Evolutionary conservation across 1,140 invertebrate genomes (phyloP), one percentile per base, ranked within the genome.

Genomic region (Drosophila miranda): DNA sequence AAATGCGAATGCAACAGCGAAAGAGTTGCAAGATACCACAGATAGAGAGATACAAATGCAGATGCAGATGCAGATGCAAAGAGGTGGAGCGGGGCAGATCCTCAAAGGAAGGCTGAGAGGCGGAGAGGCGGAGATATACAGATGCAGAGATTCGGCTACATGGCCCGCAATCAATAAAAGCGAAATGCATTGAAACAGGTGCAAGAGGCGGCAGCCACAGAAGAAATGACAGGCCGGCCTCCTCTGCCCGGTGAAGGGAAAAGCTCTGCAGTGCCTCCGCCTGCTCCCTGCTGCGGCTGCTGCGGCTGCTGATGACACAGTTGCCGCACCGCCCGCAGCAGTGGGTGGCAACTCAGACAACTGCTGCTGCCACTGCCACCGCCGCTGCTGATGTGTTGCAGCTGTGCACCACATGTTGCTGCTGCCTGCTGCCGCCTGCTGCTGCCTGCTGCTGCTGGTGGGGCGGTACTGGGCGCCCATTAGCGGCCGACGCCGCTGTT

Each of bases 381-480:
- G 58, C 52, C 69, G 73, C 73, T 67, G 70, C 72, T 86, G 82
- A 86, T 78, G 83, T 87, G 70, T 75, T 87, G 82, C 82, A 86
- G 82, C 82, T 86, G 82, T 86, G 82, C 82, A 68, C 82, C 82
- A 86, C 82, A 86, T 86, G 82, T 86, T 86, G 81, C 77, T 77
- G 73, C 41, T 16, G 26, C 11, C 11, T 30, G 52, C 30, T 59
- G 59, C 16, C 42, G 59, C 30, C 30, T 59, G 59, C 16, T 44
- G 59, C 30, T 60, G 67, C 50, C 30, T 60, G 67, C 54, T 46
- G 52, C n/a, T 45, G 55, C 38, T 57, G 73, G 59, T 67, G 75
- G 79, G 75, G 75, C 62, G 76, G 61, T 67, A 73, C 55, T 84
- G 80, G 80, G 79, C 79, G 75, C 55, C 79, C 80, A 82, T 82